Percentiles rank a stretch among this genome's conserved stretches.
Conservation (phyloP, 2,888 invertebrate genomes). For the Eilema caniola region DNA sequence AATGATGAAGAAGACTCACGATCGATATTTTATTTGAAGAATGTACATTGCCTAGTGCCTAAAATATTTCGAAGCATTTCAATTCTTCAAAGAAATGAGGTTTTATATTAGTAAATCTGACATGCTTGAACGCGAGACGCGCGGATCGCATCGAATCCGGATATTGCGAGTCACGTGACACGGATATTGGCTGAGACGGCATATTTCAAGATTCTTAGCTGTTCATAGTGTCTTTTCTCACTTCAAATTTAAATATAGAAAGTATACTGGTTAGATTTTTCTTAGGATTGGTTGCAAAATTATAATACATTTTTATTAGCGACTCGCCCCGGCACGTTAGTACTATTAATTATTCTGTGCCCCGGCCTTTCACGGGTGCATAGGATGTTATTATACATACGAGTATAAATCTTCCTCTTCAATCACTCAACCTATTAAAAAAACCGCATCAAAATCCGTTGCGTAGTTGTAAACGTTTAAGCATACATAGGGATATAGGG, state of each 20-base stretch:
- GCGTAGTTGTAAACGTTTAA: too few species aligned
- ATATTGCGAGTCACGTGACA: conserved; percentile 61
- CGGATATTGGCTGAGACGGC: conserved; percentile 55
- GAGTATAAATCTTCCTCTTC: too few species aligned
- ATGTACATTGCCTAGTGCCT: neutral
- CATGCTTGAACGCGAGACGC: conserved; percentile 27
- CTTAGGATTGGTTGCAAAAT: neutral
- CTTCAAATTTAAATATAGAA: neutral
- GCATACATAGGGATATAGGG: too few species aligned
- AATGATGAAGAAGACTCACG: too few species aligned
- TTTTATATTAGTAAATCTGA: conserved; percentile 42
- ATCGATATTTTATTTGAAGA: neutral
- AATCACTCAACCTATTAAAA: too few species aligned
- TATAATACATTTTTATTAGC: neutral
- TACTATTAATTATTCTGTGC: too few species aligned
- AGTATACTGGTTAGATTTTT: neutral
- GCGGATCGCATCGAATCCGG: conserved; percentile 48
- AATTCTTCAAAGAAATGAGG: neutral
- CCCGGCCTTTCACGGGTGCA: too few species aligned
- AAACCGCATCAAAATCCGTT: too few species aligned
- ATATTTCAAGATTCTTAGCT: conserved; percentile 35
- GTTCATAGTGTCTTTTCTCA: conserved; percentile 1
- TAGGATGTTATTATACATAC: too few species aligned
- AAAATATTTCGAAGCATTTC: neutral
- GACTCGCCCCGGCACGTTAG: too few species aligned